Percentiles rank a stretch among this genome's conserved stretches.
phyloP scores from a whole-genome alignment of 1,140 invertebrate species.

The Ceratina calcarata region DNA sequence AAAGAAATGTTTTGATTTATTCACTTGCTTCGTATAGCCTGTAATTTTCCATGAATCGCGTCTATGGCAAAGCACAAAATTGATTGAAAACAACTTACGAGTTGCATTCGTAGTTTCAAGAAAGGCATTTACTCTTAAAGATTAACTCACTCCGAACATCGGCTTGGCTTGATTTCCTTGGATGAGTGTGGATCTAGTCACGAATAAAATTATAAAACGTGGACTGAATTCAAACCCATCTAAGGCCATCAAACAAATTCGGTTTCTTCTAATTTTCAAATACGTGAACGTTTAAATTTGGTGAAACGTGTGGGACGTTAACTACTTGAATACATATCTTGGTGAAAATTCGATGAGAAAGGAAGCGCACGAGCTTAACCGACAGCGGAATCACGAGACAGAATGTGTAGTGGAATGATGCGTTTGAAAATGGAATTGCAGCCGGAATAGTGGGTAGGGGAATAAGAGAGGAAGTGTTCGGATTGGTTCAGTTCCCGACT shows the following conservation, averaged over 20 bases:
- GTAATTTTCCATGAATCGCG: background rate
- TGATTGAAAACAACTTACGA: background rate
- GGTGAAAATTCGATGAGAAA: background rate
- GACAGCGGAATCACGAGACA: conserved; percentile 37
- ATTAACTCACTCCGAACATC: conserved; percentile 38
- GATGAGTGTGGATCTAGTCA: conserved; percentile 80
- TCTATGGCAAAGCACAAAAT: background rate
- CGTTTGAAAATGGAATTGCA: conserved; percentile 55
- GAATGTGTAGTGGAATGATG: conserved; percentile 43
- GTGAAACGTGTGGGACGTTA: background rate
- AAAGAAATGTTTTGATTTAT: background rate
- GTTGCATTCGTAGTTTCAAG: background rate
- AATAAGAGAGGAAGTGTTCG: conserved; percentile 35
- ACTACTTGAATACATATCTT: background rate
- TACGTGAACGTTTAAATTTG: background rate
- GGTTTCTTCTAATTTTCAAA: background rate
- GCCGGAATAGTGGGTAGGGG: conserved; percentile 47
- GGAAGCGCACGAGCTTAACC: conserved; percentile 14
- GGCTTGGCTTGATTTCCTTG: conserved; percentile 71
- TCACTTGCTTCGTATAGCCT: background rate
- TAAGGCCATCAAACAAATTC: conserved; percentile 66
- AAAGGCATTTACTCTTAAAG: background rate
- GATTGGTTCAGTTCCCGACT: conserved; percentile 27
- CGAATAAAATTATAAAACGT: conserved; percentile 73
- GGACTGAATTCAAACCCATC: conserved; percentile 79